These are phyloP conservation scores for Caenorhabditis zanzibari DNA, from an alignment of 2,888 invertebrate species.

Conservation along the genomic window DNA sequence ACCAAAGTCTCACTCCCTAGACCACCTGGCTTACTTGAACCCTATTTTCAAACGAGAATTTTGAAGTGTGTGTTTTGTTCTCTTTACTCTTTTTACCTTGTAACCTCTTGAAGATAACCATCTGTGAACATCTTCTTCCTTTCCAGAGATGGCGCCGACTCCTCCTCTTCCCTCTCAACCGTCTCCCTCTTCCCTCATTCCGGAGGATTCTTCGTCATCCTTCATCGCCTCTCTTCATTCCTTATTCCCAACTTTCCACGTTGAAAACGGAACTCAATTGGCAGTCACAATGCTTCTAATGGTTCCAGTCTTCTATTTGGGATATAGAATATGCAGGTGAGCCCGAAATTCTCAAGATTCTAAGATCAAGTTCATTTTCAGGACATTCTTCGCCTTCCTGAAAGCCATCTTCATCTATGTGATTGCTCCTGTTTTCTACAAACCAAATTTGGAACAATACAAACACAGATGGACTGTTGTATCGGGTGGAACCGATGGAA, in stretches of 20 bases:
- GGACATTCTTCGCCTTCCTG: slow-evolving; percentile 79
- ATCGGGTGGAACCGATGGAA: slow-evolving; percentile 81
- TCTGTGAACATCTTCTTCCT: background rate
- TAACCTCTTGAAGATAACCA: slow-evolving; percentile 13
- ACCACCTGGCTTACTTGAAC: too few relatives aligned
- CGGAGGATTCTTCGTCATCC: slow-evolving; percentile 38
- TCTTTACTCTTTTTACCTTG: slow-evolving; percentile 21
- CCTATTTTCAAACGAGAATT: too few relatives aligned
- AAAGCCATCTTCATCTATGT: slow-evolving; percentile 78
- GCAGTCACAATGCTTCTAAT: slow-evolving; percentile 64
- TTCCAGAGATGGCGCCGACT: slow-evolving; percentile 64
- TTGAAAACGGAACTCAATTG: slow-evolving; percentile 46
- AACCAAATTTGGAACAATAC: slow-evolving; percentile 75
- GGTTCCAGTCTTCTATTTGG: slow-evolving; percentile 68
- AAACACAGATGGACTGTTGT: slow-evolving; percentile 81
- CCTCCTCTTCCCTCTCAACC: slow-evolving; percentile 28
- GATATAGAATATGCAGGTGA: slow-evolving; percentile 70
- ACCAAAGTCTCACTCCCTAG: too few relatives aligned
- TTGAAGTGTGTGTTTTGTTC: slow-evolving; percentile 19
- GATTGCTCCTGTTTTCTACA: slow-evolving; percentile 77
- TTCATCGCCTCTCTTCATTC: slow-evolving; percentile 32
- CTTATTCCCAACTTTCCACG: slow-evolving; percentile 39
- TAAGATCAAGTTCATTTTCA: slow-evolving; percentile 33
- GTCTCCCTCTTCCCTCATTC: slow-evolving; percentile 23
- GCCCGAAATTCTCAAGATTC: background rate